phyloP scores from a whole-genome alignment of 2,797 vertebrate species.

The Synanceia verrucosa region DNA sequence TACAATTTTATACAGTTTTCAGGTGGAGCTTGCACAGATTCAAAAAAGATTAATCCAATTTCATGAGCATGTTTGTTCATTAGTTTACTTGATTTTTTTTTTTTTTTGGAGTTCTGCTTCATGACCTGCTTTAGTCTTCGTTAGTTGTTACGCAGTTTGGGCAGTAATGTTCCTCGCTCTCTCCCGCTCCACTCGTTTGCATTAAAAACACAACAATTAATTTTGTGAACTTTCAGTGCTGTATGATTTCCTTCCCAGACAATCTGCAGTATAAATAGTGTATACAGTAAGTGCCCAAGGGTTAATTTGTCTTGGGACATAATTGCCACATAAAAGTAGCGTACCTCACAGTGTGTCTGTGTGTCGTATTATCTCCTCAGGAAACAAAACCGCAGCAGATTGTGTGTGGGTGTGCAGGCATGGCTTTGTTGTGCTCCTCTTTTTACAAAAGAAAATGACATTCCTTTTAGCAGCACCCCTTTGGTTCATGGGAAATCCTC shows the following conservation, averaged over 20 bases:
- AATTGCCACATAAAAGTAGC: conserved; percentile 36
- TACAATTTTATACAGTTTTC: too few relatives aligned
- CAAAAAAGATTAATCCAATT: too few relatives aligned
- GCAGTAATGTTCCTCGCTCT: background rate
- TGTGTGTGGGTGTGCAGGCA: conserved; percentile 52
- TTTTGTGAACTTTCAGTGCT: background rate
- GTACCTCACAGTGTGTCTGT: conserved; percentile 19
- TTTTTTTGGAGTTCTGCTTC: too few relatives aligned
- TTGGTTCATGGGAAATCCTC: conserved; percentile 68
- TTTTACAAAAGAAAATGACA: conserved; percentile 42
- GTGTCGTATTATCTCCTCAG: conserved; percentile 31
- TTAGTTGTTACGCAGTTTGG: too few relatives aligned
- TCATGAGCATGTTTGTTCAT: too few relatives aligned
- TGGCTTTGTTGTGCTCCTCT: conserved; percentile 23
- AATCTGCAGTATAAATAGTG: conserved; percentile 14
- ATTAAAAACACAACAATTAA: background rate
- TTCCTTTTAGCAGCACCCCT: conserved; percentile 34
- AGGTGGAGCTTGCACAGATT: too few relatives aligned
- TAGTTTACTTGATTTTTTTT: background rate
- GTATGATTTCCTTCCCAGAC: background rate
- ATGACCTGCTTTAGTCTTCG: too few relatives aligned
- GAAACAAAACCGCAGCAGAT: conserved; percentile 38
- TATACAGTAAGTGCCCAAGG: background rate
- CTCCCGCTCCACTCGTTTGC: background rate
- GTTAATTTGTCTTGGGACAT: conserved; percentile 25